These are phyloP conservation scores for Drepanosiphum platanoidis DNA, from an alignment of 2,888 invertebrate genomes.

Conservation along the genomic window DNA sequence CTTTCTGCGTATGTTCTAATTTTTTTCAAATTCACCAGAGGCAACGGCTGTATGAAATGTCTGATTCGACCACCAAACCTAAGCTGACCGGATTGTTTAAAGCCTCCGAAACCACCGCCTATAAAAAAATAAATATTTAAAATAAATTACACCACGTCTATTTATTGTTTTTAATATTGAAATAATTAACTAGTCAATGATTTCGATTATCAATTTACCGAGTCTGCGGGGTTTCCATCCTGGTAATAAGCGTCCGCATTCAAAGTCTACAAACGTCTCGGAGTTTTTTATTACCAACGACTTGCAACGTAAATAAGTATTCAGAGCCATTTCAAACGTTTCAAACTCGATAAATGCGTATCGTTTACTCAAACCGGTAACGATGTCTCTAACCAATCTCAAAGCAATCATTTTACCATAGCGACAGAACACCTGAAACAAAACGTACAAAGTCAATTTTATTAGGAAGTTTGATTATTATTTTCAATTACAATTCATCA, in stretches of 20 bases:
- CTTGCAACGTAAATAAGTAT: slow-evolving; percentile 70
- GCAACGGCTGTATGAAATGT: slow-evolving; percentile 78
- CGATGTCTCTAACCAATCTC: slow-evolving; percentile 79
- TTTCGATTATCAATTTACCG: slow-evolving; percentile 67
- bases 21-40: slow-evolving; percentile 36
- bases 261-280: slow-evolving; percentile 80
- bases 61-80: slow-evolving; percentile 85
- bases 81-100: slow-evolving; percentile 86
- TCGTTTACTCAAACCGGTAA: slow-evolving; percentile 83
- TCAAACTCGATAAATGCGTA: slow-evolving; percentile 89
- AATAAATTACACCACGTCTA: neutral
- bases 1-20: neutral
- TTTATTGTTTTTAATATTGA: neutral
- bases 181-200: neutral
- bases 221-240: slow-evolving; percentile 88
- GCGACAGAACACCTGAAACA: slow-evolving; percentile 70
- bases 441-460: slow-evolving; percentile 20
- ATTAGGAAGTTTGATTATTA: no score
- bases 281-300: slow-evolving; percentile 75
- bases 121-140: slow-evolving; percentile 63
- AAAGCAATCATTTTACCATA: slow-evolving; percentile 76
- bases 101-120: slow-evolving; percentile 88
- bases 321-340: slow-evolving; percentile 72
- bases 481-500: no score
- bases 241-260: slow-evolving; percentile 76